Evolutionary conservation across 2,797 vertebrate genomes (phyloP).

Genomic region (Sebastes matsubarae): DNA sequence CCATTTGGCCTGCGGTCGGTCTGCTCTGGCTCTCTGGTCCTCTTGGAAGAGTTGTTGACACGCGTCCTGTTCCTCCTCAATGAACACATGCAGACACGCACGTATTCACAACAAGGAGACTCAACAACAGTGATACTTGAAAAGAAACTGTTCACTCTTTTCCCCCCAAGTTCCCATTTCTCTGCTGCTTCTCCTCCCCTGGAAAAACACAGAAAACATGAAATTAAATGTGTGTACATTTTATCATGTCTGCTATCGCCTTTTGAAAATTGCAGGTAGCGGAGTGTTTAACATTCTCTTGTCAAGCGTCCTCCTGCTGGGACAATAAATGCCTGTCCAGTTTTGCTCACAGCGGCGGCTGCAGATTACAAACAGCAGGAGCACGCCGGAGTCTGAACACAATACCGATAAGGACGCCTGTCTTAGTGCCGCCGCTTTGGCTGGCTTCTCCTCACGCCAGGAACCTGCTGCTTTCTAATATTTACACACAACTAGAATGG

Average conservation of each 20-base stretch:
- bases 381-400: constrained; percentile 90
- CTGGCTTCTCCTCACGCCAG: constrained; percentile 90
- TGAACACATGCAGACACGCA: background rate
- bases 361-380: constrained; percentile 99
- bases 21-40: constrained; percentile 24
- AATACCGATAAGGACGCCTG: constrained; percentile 94
- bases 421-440: constrained; percentile 90
- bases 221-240: constrained; percentile 85
- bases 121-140: background rate
- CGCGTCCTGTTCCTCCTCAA: background rate
- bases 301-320: constrained; percentile 94
- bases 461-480: constrained; percentile 98
- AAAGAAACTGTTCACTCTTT: constrained; percentile 46
- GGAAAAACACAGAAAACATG: constrained; percentile 56
- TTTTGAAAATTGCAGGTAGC: constrained; percentile 91
- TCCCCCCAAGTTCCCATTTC: constrained; percentile 40
- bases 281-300: constrained; percentile 95
- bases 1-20: constrained; percentile 42
- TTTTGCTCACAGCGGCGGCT: constrained; percentile 95
- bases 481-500: constrained; percentile 98
- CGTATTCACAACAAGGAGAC: background rate
- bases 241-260: constrained; percentile 90
- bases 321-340: constrained; percentile 99
- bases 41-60: constrained; percentile 24
- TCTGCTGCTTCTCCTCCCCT: background rate